Percentiles rank a stretch among this genome's conserved stretches.
Conservation (phyloP, 2,113 vertebrate genomes). For the Terrapene triunguis region DNA sequence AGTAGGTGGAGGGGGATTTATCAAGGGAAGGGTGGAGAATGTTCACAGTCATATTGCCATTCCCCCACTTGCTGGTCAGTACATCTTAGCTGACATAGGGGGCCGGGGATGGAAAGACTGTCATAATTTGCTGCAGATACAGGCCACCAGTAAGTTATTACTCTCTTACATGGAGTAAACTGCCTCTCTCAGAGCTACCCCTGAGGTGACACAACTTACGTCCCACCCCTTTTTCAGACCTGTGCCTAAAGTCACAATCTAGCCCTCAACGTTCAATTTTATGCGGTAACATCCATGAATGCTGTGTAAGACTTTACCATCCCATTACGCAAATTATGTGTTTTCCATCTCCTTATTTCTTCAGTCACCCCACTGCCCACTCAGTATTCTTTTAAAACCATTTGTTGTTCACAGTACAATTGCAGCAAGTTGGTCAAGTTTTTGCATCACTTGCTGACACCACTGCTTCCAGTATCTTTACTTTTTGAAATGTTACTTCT, state of each 20-base stretch:
- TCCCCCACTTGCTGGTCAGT: background rate
- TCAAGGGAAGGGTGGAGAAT: background rate
- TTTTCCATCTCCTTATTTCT: background rate
- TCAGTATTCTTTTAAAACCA: background rate
- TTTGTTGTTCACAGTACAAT: constrained; percentile 8
- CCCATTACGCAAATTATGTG: background rate
- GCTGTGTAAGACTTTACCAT: background rate
- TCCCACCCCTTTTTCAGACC: constrained; percentile 4
- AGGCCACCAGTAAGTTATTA: too few relatives aligned
- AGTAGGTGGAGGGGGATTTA: background rate
- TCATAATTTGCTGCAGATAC: background rate
- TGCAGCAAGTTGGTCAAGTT: background rate
- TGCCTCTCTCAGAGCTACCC: background rate
- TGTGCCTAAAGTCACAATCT: background rate
- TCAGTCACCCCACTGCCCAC: background rate
- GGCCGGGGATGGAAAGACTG: background rate
- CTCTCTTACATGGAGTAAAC: background rate
- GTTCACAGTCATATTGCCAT: background rate
- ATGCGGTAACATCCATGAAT: background rate
- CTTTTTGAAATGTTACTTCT: constrained; percentile 12
- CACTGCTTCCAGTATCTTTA: background rate
- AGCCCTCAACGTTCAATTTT: background rate
- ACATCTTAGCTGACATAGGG: background rate
- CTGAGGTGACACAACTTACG: background rate
- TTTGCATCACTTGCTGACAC: background rate